Evolutionary conservation across 2,113 vertebrate genomes (phyloP).

Genomic region (Salvelinus namaycush): DNA sequence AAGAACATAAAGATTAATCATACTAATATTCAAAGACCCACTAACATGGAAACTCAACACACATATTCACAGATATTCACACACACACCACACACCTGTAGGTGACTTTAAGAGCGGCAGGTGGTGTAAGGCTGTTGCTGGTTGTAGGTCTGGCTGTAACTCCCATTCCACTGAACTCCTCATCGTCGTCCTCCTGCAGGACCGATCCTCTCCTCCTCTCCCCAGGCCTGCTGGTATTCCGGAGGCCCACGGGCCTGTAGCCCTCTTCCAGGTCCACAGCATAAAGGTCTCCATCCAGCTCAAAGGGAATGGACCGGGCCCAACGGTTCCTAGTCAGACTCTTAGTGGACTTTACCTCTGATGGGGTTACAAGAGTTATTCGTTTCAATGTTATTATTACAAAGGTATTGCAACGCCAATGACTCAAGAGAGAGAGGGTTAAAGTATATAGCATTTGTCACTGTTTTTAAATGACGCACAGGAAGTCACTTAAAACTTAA

Average conservation of each 20-base stretch:
- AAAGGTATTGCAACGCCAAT: no score
- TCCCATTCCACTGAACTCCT: slow-evolving; percentile 84
- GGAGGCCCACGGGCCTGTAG: slow-evolving; percentile 65
- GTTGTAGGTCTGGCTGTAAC: slow-evolving; percentile 68
- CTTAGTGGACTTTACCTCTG: slow-evolving; percentile 82
- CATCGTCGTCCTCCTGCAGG: slow-evolving; percentile 63
- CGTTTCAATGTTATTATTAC: not conserved
- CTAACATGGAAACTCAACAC: slow-evolving; percentile 17
- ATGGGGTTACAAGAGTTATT: not conserved
- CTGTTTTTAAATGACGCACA: no score
- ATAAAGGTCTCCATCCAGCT: slow-evolving; percentile 76
- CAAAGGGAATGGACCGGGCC: slow-evolving; percentile 79
- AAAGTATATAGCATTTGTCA: no score
- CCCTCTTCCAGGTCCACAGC: slow-evolving; percentile 76
- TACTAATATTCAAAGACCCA: slow-evolving; percentile 19
- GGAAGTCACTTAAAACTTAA: no score
- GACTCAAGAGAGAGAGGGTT: no score
- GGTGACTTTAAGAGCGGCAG: slow-evolving; percentile 90
- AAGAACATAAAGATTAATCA: not conserved
- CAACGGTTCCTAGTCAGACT: slow-evolving; percentile 78
- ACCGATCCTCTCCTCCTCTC: slow-evolving; percentile 37
- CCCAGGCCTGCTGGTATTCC: slow-evolving; percentile 74
- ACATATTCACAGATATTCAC: no score
- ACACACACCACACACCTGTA: slow-evolving; percentile 73
- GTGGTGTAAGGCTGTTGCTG: slow-evolving; percentile 67